These are phyloP conservation scores for Amphilophus citrinellus DNA, from an alignment of 2,113 vertebrate genomes.

Conservation along the genomic window DNA sequence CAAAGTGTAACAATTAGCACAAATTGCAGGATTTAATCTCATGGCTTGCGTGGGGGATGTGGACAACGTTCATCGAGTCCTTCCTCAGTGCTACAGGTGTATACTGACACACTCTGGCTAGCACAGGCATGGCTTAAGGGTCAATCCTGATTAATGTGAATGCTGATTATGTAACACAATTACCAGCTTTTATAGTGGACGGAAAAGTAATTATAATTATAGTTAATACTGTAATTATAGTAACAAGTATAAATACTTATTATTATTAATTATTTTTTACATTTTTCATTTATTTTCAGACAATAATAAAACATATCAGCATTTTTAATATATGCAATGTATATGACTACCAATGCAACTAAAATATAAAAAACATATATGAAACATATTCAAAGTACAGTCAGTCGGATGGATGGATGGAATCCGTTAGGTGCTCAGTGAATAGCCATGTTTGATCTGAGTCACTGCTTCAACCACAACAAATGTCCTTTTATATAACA, in stretches of 20 bases:
- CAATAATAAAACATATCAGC: not conserved
- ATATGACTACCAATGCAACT: no score
- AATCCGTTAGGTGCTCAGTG: no score
- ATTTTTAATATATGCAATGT: no score
- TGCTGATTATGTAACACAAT: slow-evolving; percentile 16
- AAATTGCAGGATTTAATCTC: slow-evolving; percentile 52
- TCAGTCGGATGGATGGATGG: no score
- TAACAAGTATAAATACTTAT: not conserved
- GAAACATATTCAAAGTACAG: no score
- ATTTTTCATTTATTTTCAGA: not conserved
- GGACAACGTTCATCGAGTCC: slow-evolving; percentile 18
- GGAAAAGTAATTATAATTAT: not conserved
- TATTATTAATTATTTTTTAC: rapidly evolving
- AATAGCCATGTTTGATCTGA: not conserved
- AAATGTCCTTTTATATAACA: slow-evolving; percentile 55
- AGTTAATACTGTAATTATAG: not conserved
- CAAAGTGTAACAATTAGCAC: slow-evolving; percentile 31
- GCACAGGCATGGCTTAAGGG: not conserved
- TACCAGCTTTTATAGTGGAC: not conserved
- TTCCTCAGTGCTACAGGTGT: not conserved
- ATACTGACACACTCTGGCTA: slow-evolving; percentile 23
- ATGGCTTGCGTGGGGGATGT: slow-evolving; percentile 16
- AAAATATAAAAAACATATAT: no score
- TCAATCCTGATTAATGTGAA: slow-evolving; percentile 23
- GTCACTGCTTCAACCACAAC: not conserved